A percentile compares a stretch with the other conserved stretches of the same genome.
Conservation (phyloP, 2,113 vertebrate genomes). For the Uropsilus gracilis region DNA sequence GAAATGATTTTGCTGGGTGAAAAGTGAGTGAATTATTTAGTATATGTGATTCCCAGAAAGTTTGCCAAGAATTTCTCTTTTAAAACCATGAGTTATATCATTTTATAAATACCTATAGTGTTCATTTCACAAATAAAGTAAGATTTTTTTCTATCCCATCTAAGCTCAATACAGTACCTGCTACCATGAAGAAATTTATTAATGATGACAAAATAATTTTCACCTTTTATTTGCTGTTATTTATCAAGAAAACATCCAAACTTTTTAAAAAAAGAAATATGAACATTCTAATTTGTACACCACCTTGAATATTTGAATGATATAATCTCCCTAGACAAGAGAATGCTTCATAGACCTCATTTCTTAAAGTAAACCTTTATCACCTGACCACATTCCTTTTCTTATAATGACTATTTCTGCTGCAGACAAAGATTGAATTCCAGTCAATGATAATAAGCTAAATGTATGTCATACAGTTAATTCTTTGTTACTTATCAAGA, state of each 20-base stretch:
- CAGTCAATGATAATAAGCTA: conserved; percentile 46
- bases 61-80: neutral
- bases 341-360: conserved; percentile 1
- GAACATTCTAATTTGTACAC: neutral
- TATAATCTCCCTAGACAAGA: neutral
- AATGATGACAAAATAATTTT: neutral
- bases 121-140: neutral
- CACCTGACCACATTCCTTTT: neutral
- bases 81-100: neutral
- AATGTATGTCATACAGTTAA: conserved; percentile 21
- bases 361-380: conserved; percentile 13
- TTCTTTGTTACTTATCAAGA: conserved; percentile 76
- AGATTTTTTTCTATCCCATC: neutral
- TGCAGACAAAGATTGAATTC: conserved; percentile 64
- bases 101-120: neutral
- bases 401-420: conserved; percentile 5
- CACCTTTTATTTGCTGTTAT: neutral
- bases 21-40: neutral
- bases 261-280: neutral
- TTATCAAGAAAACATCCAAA: neutral
- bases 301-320: conserved; percentile 31
- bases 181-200: neutral
- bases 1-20: neutral
- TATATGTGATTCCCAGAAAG: neutral
- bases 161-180: fast-evolving